phyloP scores from a whole-genome alignment of 2,113 vertebrate genomes.

The Motacilla tschutschensis region DNA sequence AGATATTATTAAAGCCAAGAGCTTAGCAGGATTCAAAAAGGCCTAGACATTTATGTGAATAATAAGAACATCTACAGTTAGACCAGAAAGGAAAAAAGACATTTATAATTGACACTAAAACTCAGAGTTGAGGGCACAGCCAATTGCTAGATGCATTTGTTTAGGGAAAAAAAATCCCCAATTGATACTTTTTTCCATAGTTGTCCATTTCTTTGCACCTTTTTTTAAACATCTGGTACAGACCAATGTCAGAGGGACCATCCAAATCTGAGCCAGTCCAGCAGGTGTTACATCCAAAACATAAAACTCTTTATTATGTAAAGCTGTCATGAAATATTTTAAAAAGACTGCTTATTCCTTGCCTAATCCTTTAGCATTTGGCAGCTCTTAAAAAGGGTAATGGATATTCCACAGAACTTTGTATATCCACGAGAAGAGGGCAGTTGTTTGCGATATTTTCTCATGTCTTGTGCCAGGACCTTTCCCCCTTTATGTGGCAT shows the following conservation, averaged over 20 bases:
- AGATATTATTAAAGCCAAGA: constrained; percentile 42
- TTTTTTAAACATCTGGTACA: background rate
- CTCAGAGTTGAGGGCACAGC: background rate
- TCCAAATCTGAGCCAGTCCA: constrained; percentile 8
- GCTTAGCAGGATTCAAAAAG: constrained; percentile 51
- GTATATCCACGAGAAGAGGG: background rate
- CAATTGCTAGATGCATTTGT: background rate
- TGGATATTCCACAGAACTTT: background rate
- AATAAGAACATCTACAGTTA: constrained; percentile 48
- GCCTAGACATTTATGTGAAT: constrained; percentile 46
- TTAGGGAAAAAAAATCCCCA: background rate
- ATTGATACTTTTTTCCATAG: background rate
- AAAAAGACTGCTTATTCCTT: constrained; percentile 9
- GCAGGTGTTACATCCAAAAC: constrained; percentile 36
- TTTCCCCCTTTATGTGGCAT: background rate
- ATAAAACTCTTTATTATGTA: constrained; percentile 14
- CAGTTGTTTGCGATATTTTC: background rate
- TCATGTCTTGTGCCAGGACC: background rate
- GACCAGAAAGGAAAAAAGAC: constrained; percentile 28
- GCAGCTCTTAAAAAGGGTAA: background rate
- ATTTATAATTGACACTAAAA: constrained; percentile 31
- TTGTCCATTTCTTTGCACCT: background rate
- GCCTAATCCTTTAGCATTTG: background rate
- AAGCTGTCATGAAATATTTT: constrained; percentile 36
- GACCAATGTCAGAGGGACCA: background rate